Conservation (phyloP, 2,113 vertebrate genomes). For the Takifugu bimaculatus region DNA sequence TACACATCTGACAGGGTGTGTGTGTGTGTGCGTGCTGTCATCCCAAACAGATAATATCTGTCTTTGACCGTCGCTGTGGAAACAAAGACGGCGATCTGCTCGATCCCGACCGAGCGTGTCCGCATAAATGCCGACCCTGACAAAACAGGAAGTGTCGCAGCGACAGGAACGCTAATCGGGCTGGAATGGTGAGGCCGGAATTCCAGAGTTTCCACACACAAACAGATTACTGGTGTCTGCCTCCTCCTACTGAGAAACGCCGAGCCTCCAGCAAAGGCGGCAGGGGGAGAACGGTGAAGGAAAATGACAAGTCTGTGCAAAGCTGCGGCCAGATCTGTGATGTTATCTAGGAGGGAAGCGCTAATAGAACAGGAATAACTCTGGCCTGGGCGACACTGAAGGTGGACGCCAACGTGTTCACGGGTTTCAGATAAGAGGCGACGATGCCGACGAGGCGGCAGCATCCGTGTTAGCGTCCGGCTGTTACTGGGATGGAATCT, state of each 20-base stretch:
- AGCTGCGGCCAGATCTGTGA: too few relatives aligned
- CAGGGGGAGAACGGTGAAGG: neutral
- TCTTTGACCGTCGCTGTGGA: slow-evolving; percentile 35
- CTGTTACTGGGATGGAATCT: too few relatives aligned
- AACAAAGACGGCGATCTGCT: slow-evolving; percentile 39
- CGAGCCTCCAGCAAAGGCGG: neutral
- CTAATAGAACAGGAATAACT: too few relatives aligned
- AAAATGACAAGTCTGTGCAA: neutral
- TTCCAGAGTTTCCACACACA: slow-evolving; percentile 16
- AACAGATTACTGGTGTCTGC: neutral
- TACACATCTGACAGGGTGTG: neutral
- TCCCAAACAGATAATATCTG: slow-evolving; percentile 41
- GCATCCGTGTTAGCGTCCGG: too few relatives aligned
- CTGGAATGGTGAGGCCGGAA: slow-evolving; percentile 5
- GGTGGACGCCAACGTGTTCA: too few relatives aligned
- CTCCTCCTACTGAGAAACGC: slow-evolving; percentile 15
- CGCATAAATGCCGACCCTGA: slow-evolving; percentile 27
- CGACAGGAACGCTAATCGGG: slow-evolving; percentile 53
- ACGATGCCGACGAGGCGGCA: too few relatives aligned
- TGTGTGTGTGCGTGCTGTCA: slow-evolving; percentile 17
- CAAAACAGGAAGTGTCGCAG: slow-evolving; percentile 50
- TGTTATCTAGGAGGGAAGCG: too few relatives aligned
- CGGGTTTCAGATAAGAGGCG: too few relatives aligned
- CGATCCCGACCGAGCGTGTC: slow-evolving; percentile 33
- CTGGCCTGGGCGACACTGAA: too few relatives aligned